Base-by-base conservation (phyloP, 2,113 vertebrate genomes). In the Pionites leucogaster region DNA sequence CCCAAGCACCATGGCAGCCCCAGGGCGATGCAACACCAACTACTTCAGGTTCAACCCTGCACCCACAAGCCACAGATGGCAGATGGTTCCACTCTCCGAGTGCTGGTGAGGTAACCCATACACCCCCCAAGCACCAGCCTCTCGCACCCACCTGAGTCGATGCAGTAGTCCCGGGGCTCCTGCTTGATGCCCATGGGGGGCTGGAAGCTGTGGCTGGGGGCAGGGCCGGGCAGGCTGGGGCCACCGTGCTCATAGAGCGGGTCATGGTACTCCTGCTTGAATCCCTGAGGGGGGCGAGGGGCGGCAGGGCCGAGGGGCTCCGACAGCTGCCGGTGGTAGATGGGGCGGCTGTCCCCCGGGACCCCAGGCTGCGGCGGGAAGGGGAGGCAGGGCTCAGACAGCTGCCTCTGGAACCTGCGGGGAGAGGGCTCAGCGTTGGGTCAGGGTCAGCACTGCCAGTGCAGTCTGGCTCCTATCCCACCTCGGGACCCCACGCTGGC, bases 91-190 rank as follows among this genome's bases (percentile, higher is more conserved):
- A 41, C 50, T 62, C 50, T 50, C 8, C 2, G 5, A 6, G 19
- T 4, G 33, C 11, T 16, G 1, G 57, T 11, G 53, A 17, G 5
- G 62, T 15, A 6, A 72, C 59, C 42, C 7, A 1, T 6, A 11
- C 17, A 3, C 0, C 35, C 17, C 13, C 31, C 1, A 2, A 22
- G 17, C 2, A 2, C 39, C 3, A 2, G 83, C 31, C 13, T n/a
- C 42, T 13, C 9, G 0, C 28, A 94, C 99, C 98, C 88, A 99
- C 99, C 99, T 98, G 99, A 99, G 96, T 99, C 99, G 13, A 99
- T 99, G 98, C 99, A 99, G 98, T 99, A 99, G 97, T 99, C 99
- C 28, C 98, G 97, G 29, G 99, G 99, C 97, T 99, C 99, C 97
- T 99, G 99, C 95, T 99, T 99, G 98, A 99, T 99, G 98, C 98